Percentiles rank a stretch among this genome's conserved stretches.
Conservation (phyloP, 2,797 vertebrate genomes). For the Microcaecilia unicolor region DNA sequence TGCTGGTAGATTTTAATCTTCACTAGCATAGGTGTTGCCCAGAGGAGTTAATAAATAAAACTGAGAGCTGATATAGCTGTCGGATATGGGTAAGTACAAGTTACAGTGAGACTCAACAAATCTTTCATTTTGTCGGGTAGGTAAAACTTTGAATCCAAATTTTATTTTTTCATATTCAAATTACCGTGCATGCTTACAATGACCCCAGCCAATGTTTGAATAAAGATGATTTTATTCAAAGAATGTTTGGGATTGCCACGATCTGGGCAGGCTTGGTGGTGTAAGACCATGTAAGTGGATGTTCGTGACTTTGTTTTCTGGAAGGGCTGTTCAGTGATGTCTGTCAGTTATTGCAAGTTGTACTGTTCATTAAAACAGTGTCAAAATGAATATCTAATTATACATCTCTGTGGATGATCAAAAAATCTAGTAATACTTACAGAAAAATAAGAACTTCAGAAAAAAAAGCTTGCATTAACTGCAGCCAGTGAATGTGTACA, state of each 20-base stretch:
- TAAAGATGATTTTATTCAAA: constrained; percentile 25
- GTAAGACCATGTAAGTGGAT: not conserved
- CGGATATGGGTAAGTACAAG: constrained; percentile 79
- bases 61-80: constrained; percentile 66
- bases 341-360: constrained; percentile 37
- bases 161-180: constrained; percentile 31
- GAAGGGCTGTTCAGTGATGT: constrained; percentile 3
- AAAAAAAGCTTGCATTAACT: constrained; percentile 35
- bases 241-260: constrained; percentile 1
- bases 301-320: not conserved
- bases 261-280: constrained; percentile 21
- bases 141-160: constrained; percentile 57
- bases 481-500: constrained; percentile 9
- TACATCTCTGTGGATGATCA: no score
- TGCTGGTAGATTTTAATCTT: constrained; percentile 55
- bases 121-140: constrained; percentile 66
- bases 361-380: not conserved
- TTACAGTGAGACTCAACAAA: constrained; percentile 65
- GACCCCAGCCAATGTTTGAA: constrained; percentile 14
- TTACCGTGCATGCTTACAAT: constrained; percentile 52
- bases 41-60: constrained; percentile 63
- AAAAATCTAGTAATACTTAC: constrained; percentile 9
- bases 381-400: no score
- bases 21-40: constrained; percentile 56
- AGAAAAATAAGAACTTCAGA: not conserved